These are phyloP conservation scores for Psittacara wagleri DNA, from an alignment of 2,113 vertebrate species.

Conservation along the genomic window DNA sequence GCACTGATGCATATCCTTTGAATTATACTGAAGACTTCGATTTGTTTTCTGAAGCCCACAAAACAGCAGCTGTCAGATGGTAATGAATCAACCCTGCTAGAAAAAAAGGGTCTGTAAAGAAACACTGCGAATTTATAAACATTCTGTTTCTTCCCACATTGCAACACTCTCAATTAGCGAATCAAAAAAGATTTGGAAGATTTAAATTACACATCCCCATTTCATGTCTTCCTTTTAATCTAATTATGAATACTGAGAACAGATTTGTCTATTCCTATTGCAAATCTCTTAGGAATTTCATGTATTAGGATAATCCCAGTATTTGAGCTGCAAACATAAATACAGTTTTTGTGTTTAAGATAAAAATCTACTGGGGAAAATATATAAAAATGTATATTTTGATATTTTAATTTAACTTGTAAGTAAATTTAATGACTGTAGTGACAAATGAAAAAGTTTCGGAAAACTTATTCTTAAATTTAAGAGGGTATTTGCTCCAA, in stretches of 20 bases:
- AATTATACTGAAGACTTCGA: background rate
- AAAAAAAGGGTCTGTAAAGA: background rate
- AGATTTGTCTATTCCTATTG: background rate
- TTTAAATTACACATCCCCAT: background rate
- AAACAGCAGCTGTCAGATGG: background rate
- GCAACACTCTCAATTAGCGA: background rate
- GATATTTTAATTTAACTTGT: background rate
- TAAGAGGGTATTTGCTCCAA: background rate
- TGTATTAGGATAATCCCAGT: background rate
- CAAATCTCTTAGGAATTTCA: background rate
- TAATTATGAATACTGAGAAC: background rate
- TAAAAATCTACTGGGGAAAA: background rate
- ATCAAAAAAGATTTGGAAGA: background rate
- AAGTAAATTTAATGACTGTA: background rate
- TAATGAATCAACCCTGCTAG: background rate
- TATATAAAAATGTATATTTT: background rate
- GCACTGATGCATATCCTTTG: background rate
- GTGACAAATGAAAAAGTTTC: background rate
- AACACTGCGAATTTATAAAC: background rate
- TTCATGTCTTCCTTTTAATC: background rate
- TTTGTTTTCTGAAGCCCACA: background rate
- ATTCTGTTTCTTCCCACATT: background rate
- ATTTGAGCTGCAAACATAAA: background rate
- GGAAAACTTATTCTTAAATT: background rate
- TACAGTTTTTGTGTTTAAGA: background rate